Percentiles rank a stretch among this genome's conserved stretches.
These are phyloP conservation scores for Zygaena filipendulae DNA, from an alignment of 2,888 invertebrate species.

Conservation along the genomic window DNA sequence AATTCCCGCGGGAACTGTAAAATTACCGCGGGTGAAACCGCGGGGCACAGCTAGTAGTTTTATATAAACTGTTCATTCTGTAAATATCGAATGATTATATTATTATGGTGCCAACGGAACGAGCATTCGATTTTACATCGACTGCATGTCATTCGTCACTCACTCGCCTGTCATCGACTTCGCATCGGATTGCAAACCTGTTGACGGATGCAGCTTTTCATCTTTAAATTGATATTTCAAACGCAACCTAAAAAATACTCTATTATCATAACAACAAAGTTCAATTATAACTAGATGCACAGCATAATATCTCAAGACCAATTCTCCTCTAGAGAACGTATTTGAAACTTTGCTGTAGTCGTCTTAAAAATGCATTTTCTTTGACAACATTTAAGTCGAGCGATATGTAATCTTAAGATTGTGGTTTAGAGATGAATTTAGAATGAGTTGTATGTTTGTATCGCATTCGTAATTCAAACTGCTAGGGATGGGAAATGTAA, in stretches of 20 bases:
- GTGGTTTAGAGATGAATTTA: no score
- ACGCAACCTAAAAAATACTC: background rate
- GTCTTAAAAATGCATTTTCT: no score
- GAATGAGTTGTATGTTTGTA: no score
- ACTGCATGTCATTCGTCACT: conserved; percentile 15
- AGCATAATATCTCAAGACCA: background rate
- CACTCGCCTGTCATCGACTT: conserved; percentile 10
- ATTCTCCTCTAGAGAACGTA: background rate
- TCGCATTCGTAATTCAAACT: background rate
- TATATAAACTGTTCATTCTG: no score
- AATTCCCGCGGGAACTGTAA: no score
- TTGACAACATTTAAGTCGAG: no score
- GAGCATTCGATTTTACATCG: no score
- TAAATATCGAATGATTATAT: no score
- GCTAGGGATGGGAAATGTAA: conserved; percentile 12
- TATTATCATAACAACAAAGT: conserved; percentile 1
- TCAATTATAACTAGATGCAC: conserved; percentile 2
- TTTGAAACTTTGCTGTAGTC: background rate
- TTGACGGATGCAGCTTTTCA: conserved; percentile 17
- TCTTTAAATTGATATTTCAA: conserved; percentile 4
- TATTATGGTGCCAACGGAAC: no score
- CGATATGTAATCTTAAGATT: no score
- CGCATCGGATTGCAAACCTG: conserved; percentile 8
- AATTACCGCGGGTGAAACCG: no score
- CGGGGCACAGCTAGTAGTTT: no score